Conservation (phyloP, 2,888 invertebrate species). For the Aleiodes leptofemur region DNA sequence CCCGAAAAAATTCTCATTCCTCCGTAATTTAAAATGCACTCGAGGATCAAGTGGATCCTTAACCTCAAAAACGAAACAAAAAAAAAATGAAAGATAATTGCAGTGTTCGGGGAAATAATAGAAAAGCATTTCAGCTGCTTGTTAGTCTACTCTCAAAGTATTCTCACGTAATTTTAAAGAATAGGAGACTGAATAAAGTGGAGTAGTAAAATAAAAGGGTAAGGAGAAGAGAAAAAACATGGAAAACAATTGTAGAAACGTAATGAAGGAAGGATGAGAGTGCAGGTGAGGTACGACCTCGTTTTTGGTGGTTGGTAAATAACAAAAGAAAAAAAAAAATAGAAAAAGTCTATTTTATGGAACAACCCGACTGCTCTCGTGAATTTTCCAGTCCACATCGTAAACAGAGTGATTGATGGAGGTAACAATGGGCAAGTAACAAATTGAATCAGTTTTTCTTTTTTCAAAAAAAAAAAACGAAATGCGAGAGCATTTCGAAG, state of each 20-base stretch:
- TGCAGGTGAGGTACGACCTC: conserved; percentile 5
- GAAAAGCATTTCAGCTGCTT: conserved; percentile 44
- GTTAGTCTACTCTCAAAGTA: conserved; percentile 40
- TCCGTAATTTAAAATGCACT: too few relatives aligned
- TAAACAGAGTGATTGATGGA: conserved; percentile 23
- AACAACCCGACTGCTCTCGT: background rate
- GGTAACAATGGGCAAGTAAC: background rate
- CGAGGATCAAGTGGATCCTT: conserved; percentile 7
- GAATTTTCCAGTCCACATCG: conserved; percentile 1
- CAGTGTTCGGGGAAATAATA: background rate
- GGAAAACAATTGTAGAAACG: background rate
- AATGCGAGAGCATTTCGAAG: conserved; percentile 1
- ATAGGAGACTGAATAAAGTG: background rate
- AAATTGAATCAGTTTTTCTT: background rate
- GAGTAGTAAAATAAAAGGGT: conserved; percentile 22
- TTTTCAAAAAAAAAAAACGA: background rate
- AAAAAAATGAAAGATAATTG: conserved; percentile 14
- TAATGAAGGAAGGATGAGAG: conserved; percentile 29
- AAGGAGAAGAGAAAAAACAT: conserved; percentile 1
- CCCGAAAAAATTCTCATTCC: background rate
- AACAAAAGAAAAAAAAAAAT: background rate
- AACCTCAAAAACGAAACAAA: conserved; percentile 10
- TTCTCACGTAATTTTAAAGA: conserved; percentile 29
- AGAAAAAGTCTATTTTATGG: background rate
- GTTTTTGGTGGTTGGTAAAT: conserved; percentile 9